phyloP scores from a whole-genome alignment of 2,888 invertebrate genomes.

The Biston stratarius region DNA sequence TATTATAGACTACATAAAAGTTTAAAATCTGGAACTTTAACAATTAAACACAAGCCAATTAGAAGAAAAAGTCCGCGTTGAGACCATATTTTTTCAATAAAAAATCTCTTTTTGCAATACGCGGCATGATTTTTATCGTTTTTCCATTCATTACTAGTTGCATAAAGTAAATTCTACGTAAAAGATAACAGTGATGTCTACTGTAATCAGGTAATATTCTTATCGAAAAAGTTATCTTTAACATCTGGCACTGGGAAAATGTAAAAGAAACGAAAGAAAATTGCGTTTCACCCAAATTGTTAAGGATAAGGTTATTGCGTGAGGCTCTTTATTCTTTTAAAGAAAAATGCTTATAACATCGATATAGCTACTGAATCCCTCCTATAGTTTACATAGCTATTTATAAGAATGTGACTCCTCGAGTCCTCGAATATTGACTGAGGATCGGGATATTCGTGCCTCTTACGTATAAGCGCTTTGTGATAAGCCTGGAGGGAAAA shows the following conservation, averaged over 20 bases:
- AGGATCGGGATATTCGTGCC: slow-evolving; percentile 32
- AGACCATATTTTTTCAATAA: too few species aligned
- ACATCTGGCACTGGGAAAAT: slow-evolving; percentile 41
- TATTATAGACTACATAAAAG: too few species aligned
- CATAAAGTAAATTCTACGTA: neutral
- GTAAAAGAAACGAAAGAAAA: slow-evolving; percentile 40
- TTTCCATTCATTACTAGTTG: neutral
- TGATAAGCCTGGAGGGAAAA: slow-evolving; percentile 36
- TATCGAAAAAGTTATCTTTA: slow-evolving; percentile 31
- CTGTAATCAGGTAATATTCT: slow-evolving; percentile 5
- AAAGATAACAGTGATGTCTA: neutral
- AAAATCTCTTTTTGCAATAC: neutral
- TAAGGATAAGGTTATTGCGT: slow-evolving; percentile 33
- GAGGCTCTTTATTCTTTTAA: slow-evolving; percentile 27
- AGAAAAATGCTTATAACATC: slow-evolving; percentile 26
- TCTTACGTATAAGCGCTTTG: slow-evolving; percentile 37
- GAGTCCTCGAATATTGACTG: slow-evolving; percentile 40
- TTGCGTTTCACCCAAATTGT: slow-evolving; percentile 35
- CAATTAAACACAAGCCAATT: too few species aligned
- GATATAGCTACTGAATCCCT: slow-evolving; percentile 12
- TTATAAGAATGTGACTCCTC: slow-evolving; percentile 30
- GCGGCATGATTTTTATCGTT: too few species aligned
- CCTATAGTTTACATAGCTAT: slow-evolving; percentile 30
- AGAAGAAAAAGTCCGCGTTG: too few species aligned
- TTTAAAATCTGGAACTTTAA: too few species aligned